Evolutionary conservation across 2,113 vertebrate species (phyloP), one percentile per base, ranked within the genome.

Genomic region (Rhipidura dahli): DNA sequence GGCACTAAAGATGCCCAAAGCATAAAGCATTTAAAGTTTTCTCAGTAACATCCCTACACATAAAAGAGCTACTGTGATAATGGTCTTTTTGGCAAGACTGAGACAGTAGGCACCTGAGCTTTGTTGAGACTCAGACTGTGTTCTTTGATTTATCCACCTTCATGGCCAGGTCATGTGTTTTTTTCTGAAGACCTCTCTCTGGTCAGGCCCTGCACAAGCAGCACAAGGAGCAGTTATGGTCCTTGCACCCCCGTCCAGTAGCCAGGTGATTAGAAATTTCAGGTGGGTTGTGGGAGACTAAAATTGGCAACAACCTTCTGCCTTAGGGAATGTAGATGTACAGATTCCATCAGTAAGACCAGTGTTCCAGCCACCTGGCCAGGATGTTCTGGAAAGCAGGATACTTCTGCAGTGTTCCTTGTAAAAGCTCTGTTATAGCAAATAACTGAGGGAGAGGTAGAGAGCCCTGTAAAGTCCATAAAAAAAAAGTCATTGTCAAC

Each of bases 161-260:
- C 5, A 3, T 24, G 7, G 15, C 10, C 68, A 77, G 45, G 20
- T 17, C 37, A 10, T 27, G 19, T 9, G 3, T 0, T 0, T 9
- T 68, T 75, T 86, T 44, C 27, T 42, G 28, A 91, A 53, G 30
- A 65, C 3, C 1, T 13, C 28, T 76, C n/a, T 65, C 33, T 78
- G 8, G 13, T 57, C 53, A 73, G 28, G n/a, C 16, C 30, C 54
- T 83, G 21, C 12, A 80, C 14, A 63, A 81, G 15, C 40, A 49
- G 14, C 30, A 24, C 21, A 75, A 65, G 31, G 19, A 5, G 7
- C 40, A 90, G 8, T 42, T 33, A 30, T 77, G 30, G 5, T 73
- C 8, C 26, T 87, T 82, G 4, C 27, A 42, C 64, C 8, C 7
- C 15, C 21, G 73, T 54, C 30, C 13, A 81, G n/a, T 16, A 73